phyloP scores from a whole-genome alignment of 2,113 vertebrate species.

The Dromiciops gliroides region DNA sequence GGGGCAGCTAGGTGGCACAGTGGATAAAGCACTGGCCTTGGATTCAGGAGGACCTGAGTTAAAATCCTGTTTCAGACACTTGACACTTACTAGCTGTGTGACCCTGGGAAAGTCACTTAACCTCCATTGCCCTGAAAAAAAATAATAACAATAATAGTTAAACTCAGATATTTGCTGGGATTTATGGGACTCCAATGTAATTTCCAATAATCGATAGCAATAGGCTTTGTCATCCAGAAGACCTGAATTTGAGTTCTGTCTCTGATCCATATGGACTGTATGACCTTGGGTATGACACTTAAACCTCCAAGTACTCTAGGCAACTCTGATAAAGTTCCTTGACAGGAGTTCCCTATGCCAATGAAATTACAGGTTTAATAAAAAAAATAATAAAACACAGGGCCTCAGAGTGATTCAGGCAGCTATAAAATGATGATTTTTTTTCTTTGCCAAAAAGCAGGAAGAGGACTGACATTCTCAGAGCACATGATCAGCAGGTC shows the following conservation, averaged over 20 bases:
- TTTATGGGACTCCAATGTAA: background rate
- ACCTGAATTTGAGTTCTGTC: background rate
- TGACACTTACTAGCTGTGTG: no score
- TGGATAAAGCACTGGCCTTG: no score
- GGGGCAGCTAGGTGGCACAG: no score
- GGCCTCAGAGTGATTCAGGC: background rate
- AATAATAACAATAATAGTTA: background rate
- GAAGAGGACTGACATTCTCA: background rate
- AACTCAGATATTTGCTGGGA: background rate
- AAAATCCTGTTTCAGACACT: no score
- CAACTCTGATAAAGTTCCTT: background rate
- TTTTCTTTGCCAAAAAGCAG: background rate
- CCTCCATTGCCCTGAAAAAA: no score
- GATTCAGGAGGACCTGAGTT: no score
- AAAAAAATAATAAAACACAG: background rate
- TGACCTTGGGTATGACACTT: background rate
- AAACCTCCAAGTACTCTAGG: background rate
- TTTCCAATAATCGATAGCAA: background rate
- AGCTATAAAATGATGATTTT: background rate
- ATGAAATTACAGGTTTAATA: background rate
- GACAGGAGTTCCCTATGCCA: background rate
- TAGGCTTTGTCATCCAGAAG: background rate
- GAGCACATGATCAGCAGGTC: background rate
- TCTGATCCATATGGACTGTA: background rate
- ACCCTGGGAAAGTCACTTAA: no score